Evolutionary conservation across 2,797 vertebrate species (phyloP).

Genomic region (Myiotriccus ornatus): DNA sequence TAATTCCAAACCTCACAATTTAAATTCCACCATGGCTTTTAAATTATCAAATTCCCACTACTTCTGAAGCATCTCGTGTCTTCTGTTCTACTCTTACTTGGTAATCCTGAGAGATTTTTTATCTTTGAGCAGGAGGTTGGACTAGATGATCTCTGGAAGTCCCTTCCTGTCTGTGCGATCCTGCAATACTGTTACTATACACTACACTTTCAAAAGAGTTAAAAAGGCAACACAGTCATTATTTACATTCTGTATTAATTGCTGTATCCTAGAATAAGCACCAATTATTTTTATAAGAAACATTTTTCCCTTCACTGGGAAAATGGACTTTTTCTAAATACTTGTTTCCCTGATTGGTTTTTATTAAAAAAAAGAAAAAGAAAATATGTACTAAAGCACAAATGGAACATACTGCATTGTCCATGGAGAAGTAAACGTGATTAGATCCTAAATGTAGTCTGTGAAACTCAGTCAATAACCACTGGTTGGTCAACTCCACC

Average conservation of each 20-base stretch:
- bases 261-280: neutral
- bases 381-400: neutral
- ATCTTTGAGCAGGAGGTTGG: neutral
- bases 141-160: neutral
- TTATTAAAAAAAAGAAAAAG: neutral
- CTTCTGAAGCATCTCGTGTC: neutral
- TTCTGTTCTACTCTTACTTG: neutral
- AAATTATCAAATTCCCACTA: neutral
- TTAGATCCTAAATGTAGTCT: neutral
- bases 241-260: neutral
- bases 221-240: neutral
- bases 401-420: neutral
- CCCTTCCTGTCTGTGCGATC: neutral
- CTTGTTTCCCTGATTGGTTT: neutral
- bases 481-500: slow-evolving; percentile 1
- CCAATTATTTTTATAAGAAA: neutral
- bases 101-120: neutral
- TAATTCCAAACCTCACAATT: neutral
- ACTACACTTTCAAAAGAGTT: neutral
- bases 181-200: neutral
- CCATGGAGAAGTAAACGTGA: neutral
- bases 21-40: neutral
- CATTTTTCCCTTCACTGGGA: neutral
- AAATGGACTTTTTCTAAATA: neutral
- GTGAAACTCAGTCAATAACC: slow-evolving; percentile 32